Conservation (phyloP, 2,797 vertebrate species). For the Margarornis squamiger region DNA sequence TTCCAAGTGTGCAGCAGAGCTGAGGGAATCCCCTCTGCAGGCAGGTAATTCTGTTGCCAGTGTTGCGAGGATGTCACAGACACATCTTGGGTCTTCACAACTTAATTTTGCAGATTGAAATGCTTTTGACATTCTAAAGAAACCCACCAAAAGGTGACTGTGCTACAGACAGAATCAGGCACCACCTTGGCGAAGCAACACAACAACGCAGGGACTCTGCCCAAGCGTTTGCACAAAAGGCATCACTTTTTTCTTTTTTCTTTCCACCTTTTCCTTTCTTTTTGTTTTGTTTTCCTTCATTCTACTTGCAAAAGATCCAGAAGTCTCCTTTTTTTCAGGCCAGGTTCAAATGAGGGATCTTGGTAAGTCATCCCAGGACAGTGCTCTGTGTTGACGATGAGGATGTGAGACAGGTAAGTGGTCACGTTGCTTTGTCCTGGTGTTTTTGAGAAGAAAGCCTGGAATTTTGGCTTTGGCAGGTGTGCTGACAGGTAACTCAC, state of each 20-base stretch:
- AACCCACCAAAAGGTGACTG: background rate
- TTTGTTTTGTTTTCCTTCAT: background rate
- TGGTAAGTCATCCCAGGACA: background rate
- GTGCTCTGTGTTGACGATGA: background rate
- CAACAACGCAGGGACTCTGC: background rate
- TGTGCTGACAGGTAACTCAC: background rate
- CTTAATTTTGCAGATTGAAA: background rate
- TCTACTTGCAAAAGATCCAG: background rate
- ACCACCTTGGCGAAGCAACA: fast-evolving
- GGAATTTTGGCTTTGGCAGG: background rate
- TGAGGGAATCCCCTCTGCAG: background rate
- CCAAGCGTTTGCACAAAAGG: background rate
- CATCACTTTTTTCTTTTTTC: background rate
- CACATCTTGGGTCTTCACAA: background rate
- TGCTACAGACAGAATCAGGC: background rate
- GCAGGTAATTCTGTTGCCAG: background rate
- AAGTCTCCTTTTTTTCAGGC: background rate
- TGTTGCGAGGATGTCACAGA: fast-evolving
- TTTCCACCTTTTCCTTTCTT: too few relatives aligned
- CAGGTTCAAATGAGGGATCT: background rate
- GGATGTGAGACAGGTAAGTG: background rate
- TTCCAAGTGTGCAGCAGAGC: background rate
- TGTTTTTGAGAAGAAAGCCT: background rate
- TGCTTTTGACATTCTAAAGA: background rate
- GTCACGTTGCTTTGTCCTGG: background rate